These are phyloP conservation scores for Pollicipes pollicipes DNA, from an alignment of 1,140 invertebrate genomes.

Conservation along the genomic window DNA sequence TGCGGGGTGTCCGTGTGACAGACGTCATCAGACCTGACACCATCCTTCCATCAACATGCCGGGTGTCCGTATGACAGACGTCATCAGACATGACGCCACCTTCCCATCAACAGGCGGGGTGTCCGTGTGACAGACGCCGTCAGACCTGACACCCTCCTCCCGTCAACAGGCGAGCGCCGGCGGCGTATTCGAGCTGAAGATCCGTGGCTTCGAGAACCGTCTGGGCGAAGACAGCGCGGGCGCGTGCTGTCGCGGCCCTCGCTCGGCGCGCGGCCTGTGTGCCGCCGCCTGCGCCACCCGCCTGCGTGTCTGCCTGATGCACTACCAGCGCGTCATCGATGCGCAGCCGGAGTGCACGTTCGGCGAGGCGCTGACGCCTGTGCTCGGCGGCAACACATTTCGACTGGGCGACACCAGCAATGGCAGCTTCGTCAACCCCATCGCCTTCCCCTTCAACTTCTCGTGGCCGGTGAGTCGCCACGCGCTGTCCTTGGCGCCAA, in stretches of 20 bases:
- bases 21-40: too few species aligned
- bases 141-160: too few species aligned
- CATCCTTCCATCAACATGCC: too few species aligned
- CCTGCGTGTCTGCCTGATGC: conserved; percentile 80
- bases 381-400: conserved; percentile 49
- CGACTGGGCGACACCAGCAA: background rate
- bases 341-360: conserved; percentile 71
- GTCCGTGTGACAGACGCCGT: too few species aligned
- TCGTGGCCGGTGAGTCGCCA: conserved; percentile 10
- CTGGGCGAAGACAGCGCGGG: background rate
- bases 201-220: background rate
- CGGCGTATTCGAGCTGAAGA: background rate
- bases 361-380: conserved; percentile 67
- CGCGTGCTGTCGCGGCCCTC: background rate
- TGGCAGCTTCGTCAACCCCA: background rate
- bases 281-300: conserved; percentile 55
- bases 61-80: too few species aligned
- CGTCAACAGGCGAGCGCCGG: background rate
- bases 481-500: too few species aligned
- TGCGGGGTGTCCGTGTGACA: too few species aligned
- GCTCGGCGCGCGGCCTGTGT: background rate
- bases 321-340: conserved; percentile 81
- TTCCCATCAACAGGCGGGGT: too few species aligned
- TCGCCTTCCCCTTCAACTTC: conserved; percentile 17
- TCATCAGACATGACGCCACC: too few species aligned